phyloP scores from a whole-genome alignment of 1,140 invertebrate species.

The Neoseiulus cucumeris region DNA sequence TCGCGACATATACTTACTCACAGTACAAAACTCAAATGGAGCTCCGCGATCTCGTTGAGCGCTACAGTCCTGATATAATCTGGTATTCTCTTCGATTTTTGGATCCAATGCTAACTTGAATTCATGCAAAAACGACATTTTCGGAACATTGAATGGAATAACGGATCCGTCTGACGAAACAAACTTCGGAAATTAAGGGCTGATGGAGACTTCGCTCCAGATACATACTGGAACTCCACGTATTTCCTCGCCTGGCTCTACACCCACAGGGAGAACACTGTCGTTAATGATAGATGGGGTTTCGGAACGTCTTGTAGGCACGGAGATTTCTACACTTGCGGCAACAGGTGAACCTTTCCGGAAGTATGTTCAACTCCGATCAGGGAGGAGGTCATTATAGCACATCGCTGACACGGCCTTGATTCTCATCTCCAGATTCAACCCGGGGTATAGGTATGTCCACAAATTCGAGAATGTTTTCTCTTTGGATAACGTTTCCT shows the following conservation, averaged over 20 bases:
- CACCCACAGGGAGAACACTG: slow-evolving; percentile 75
- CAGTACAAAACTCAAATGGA: slow-evolving; percentile 25
- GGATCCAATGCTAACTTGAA: no score
- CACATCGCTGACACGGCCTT: no score
- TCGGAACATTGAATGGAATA: no score
- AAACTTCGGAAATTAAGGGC: no score
- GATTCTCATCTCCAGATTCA: no score
- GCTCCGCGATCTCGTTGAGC: slow-evolving; percentile 37
- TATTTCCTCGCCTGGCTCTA: slow-evolving; percentile 69
- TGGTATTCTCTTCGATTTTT: slow-evolving; percentile 48
- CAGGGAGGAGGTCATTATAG: no score
- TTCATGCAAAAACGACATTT: no score
- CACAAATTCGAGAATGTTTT: neutral
- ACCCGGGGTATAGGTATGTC: no score
- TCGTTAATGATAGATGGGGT: slow-evolving; percentile 75
- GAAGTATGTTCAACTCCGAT: neutral
- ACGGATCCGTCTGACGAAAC: no score
- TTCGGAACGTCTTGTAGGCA: slow-evolving; percentile 34
- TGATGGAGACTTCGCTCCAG: slow-evolving; percentile 42
- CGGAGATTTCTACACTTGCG: slow-evolving; percentile 35
- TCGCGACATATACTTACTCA: slow-evolving; percentile 21
- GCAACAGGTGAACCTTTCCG: slow-evolving; percentile 39
- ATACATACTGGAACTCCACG: slow-evolving; percentile 47
- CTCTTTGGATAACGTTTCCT: neutral
- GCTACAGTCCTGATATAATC: slow-evolving; percentile 65